phyloP scores from a whole-genome alignment of 1,140 invertebrate species.

The Drosophila miranda region DNA sequence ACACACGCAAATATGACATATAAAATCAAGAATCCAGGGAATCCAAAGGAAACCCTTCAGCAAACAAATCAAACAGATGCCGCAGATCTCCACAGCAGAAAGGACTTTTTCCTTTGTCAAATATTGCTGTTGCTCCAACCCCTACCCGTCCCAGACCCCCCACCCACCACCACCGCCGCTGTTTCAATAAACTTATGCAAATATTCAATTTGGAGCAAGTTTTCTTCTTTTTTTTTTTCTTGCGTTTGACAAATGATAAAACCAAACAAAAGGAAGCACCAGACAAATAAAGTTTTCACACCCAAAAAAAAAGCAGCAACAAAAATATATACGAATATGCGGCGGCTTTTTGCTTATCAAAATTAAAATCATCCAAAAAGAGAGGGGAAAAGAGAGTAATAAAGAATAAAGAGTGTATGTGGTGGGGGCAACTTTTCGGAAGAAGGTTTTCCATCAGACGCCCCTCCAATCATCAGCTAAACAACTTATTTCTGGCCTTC shows the following conservation, averaged over 20 bases:
- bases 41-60: slow-evolving; percentile 7
- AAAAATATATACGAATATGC: slow-evolving; percentile 48
- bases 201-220: slow-evolving; percentile 72
- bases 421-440: slow-evolving; percentile 53
- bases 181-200: slow-evolving; percentile 79
- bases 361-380: slow-evolving; percentile 60
- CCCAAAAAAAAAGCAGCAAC: slow-evolving; percentile 12
- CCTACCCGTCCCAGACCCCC: not conserved
- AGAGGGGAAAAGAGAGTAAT: not conserved
- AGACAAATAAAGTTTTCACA: slow-evolving; percentile 76
- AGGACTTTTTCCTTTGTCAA: slow-evolving; percentile 16
- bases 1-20: slow-evolving; percentile 6
- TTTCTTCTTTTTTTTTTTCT: slow-evolving; percentile 29
- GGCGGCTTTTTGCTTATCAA: slow-evolving; percentile 62
- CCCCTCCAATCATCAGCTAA: slow-evolving; percentile 32
- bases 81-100: slow-evolving; percentile 4
- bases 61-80: slow-evolving; percentile 55
- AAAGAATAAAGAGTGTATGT: not conserved
- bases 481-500: slow-evolving; percentile 33
- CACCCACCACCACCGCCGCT: slow-evolving; percentile 18
- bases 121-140: not conserved
- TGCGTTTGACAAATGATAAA: slow-evolving; percentile 73
- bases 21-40: slow-evolving; percentile 16
- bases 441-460: slow-evolving; percentile 55
- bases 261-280: slow-evolving; percentile 69